Evolutionary conservation across 1,140 invertebrate genomes (phyloP).

Genomic region (Chymomyza costata): DNA sequence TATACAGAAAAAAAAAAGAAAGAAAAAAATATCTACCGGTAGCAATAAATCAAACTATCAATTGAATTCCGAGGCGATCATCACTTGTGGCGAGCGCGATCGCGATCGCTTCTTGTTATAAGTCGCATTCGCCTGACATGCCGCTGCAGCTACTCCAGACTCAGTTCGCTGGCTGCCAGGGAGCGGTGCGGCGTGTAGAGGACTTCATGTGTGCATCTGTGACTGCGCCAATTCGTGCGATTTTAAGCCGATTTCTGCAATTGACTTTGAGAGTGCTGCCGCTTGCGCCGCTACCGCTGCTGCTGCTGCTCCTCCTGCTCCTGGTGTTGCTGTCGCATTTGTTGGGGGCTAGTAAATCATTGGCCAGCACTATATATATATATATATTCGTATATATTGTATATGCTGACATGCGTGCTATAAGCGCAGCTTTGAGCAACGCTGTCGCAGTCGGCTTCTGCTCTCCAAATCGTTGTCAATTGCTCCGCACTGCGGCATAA

Average conservation of each 20-base stretch:
- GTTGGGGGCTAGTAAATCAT: conserved; percentile 63
- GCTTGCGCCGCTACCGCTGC: conserved; percentile 52
- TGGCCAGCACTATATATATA: too few species aligned
- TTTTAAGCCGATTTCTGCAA: conserved; percentile 74
- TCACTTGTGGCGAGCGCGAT: conserved; percentile 58
- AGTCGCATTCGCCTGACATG: conserved; percentile 47
- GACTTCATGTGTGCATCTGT: background rate
- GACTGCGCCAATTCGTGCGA: conserved; percentile 28
- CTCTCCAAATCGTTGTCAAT: conserved; percentile 15
- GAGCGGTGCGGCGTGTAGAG: too few species aligned
- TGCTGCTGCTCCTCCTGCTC: conserved; percentile 59
- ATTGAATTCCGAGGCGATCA: conserved; percentile 75
- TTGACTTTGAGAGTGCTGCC: conserved; percentile 70
- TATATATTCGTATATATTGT: too few species aligned
- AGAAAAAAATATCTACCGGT: conserved; percentile 66
- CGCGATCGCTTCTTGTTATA: conserved; percentile 63
- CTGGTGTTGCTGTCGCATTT: conserved; percentile 58
- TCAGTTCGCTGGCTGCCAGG: too few species aligned
- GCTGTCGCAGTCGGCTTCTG: too few species aligned
- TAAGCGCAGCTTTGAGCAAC: conserved; percentile 40
- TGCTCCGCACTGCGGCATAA: conserved; percentile 46
- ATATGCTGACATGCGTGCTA: conserved; percentile 69
- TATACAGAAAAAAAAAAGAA: background rate
- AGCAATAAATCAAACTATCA: conserved; percentile 76
- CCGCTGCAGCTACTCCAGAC: conserved; percentile 4